These are phyloP conservation scores for Jordanella pulchra DNA, from an alignment of 2,797 vertebrate species.

Conservation along the genomic window DNA sequence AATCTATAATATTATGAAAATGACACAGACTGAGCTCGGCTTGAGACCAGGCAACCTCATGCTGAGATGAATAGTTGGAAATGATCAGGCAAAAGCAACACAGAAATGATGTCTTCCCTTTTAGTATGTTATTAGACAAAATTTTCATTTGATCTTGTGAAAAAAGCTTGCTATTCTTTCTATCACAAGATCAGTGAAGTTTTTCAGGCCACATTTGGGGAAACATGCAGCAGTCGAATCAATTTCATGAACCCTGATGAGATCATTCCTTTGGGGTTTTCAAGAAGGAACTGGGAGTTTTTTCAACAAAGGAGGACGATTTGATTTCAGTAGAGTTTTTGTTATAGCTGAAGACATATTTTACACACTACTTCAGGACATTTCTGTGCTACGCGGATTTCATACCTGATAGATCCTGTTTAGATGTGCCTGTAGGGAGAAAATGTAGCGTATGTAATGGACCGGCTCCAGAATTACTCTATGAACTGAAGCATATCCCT, in stretches of 20 bases:
- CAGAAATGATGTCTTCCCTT: slow-evolving; percentile 68
- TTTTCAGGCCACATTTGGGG: slow-evolving; percentile 49
- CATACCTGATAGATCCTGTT: slow-evolving; percentile 90
- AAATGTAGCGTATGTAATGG: slow-evolving; percentile 81
- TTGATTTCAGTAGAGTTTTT: slow-evolving; percentile 65
- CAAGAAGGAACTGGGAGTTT: slow-evolving; percentile 65
- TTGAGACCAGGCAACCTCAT: slow-evolving; percentile 66
- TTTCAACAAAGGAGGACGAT: slow-evolving; percentile 59
- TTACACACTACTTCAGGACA: slow-evolving; percentile 65
- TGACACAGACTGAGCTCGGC: slow-evolving; percentile 59
- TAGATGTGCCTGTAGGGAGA: slow-evolving; percentile 84
- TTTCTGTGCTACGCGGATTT: slow-evolving; percentile 78
- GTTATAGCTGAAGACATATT: slow-evolving; percentile 62
- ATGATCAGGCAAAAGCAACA: slow-evolving; percentile 72
- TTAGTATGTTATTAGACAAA: slow-evolving; percentile 35
- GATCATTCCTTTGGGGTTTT: slow-evolving; percentile 68
- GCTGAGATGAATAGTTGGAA: slow-evolving; percentile 78
- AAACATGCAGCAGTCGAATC: slow-evolving; percentile 73
- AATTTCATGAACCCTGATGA: slow-evolving; percentile 73
- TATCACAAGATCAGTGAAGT: slow-evolving; percentile 62
- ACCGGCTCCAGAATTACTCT: slow-evolving; percentile 61
- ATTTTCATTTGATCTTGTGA: slow-evolving; percentile 60
- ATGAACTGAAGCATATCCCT: slow-evolving; percentile 56
- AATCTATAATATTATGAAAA: slow-evolving; percentile 58
- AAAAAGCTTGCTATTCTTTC: slow-evolving; percentile 43